Percentiles rank a stretch among this genome's conserved stretches.
These are phyloP conservation scores for Ips nitidus DNA, from an alignment of 1,140 invertebrate genomes.

Conservation along the genomic window DNA sequence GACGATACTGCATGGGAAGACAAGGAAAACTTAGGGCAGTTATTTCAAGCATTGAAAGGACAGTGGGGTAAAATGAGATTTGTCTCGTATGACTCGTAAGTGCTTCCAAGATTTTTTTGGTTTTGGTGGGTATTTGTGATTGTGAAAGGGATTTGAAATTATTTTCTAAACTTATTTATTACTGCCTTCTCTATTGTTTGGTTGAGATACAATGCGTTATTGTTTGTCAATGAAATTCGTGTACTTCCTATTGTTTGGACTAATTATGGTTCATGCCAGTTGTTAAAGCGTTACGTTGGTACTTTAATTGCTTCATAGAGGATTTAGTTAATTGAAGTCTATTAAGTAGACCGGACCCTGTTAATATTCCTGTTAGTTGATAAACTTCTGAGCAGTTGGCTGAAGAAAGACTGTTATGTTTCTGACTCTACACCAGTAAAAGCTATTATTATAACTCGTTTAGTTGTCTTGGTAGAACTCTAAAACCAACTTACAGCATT, in stretches of 20 bases:
- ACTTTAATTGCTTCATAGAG: conserved; percentile 5
- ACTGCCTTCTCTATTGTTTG: conserved; percentile 17
- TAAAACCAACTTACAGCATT: too few species aligned
- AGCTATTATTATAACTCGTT: too few species aligned
- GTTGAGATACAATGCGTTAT: conserved; percentile 23
- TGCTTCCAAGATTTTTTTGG: conserved; percentile 18
- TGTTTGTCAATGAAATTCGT: conserved; percentile 32
- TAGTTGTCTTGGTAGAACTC: too few species aligned
- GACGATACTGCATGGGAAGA: conserved; percentile 30
- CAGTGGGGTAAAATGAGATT: conserved; percentile 37
- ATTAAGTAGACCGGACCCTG: not conserved
- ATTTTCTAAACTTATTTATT: conserved; percentile 26
- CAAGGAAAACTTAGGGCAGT: conserved; percentile 33
- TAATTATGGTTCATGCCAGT: conserved; percentile 20
- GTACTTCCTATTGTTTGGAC: conserved; percentile 30
- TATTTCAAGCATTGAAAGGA: conserved; percentile 34
- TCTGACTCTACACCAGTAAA: too few species aligned
- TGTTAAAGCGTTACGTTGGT: not conserved
- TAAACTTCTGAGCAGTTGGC: too few species aligned
- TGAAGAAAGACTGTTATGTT: too few species aligned
- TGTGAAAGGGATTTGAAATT: not conserved
- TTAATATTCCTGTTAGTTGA: not conserved
- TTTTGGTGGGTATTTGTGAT: conserved; percentile 37
- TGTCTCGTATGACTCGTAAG: conserved; percentile 36
- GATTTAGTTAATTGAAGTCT: not conserved